Evolutionary conservation across 2,113 vertebrate species (phyloP).

Genomic region (pig (Sus scrofa)): DNA sequence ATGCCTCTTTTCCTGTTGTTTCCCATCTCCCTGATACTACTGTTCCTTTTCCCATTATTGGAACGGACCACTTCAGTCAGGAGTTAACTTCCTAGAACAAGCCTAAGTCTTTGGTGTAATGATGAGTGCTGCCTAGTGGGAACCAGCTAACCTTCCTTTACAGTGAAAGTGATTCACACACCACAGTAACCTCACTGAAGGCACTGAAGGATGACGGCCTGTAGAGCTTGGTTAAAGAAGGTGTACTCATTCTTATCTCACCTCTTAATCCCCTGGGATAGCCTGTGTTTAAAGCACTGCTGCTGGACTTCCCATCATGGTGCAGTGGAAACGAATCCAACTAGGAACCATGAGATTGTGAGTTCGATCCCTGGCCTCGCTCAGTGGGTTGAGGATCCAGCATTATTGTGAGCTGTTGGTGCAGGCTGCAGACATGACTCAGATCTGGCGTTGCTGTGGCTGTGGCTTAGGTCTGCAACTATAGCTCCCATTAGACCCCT

Average conservation of each 20-base stretch:
- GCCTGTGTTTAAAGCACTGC: not conserved
- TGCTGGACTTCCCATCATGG: too few relatives aligned
- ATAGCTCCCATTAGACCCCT: too few relatives aligned
- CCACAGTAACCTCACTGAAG: not conserved
- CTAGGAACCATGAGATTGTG: too few relatives aligned
- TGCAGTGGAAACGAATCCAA: too few relatives aligned
- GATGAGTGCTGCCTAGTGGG: not conserved
- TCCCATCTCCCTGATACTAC: not conserved
- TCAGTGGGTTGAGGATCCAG: too few relatives aligned
- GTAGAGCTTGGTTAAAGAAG: not conserved
- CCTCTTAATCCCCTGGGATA: not conserved
- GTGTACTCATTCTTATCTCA: not conserved
- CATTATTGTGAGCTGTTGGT: too few relatives aligned
- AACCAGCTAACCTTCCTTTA: not conserved
- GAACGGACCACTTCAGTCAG: not conserved
- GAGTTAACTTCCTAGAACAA: not conserved
- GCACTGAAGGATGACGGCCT: not conserved
- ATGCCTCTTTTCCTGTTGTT: not conserved
- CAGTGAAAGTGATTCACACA: not conserved
- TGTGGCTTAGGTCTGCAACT: too few relatives aligned
- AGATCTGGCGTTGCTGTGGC: too few relatives aligned
- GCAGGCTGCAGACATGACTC: too few relatives aligned
- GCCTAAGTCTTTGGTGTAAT: not conserved
- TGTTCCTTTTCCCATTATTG: not conserved
- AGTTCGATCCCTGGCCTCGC: too few relatives aligned